Base-by-base conservation (phyloP, 2,797 vertebrate genomes). In the Enteromius treurensis region DNA sequence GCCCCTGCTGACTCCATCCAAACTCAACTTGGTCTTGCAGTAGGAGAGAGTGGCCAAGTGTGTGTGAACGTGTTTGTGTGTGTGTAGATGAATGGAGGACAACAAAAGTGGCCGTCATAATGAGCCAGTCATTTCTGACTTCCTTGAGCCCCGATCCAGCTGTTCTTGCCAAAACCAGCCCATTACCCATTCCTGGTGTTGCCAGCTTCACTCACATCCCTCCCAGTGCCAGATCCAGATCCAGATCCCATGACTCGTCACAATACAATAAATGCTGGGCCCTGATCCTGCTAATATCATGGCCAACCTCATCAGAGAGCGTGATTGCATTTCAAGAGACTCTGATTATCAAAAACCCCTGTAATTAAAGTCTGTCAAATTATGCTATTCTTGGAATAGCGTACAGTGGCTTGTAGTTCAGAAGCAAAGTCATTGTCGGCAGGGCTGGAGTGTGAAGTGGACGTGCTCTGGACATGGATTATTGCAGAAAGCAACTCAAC, bases 221-320 rank as follows among this genome's bases (percentile, higher is more conserved):
- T 81, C 60, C 79, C 79, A 7, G 62, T 79, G 74, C 80, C 79
- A 88, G 84, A 89, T 76, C 70, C 79, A 88, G 84, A 89, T 76
- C 70, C 87, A 85, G 53, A 83, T 69, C 51, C 78, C 84, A 83
- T 87, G 58, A 83, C 87, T 85, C 84, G 77, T 81, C 75, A 83
- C 88, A 91, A 89, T 87, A 6, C 80, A 89, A 90, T 89, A 89
- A 91, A 71, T 86, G 85, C 80, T 79, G 84, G 80, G 86, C 45
- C 23, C 23, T 19, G 42, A 45, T 84, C 42, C 19, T 49, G 45
- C 79, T 32, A 62, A 78, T 64, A 60, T 64, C 58, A 68, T 37
- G 13, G 26, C 58, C 58, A 75, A 40, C 64, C 55, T 80, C 64
- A 71, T 81, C 53, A 79, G n/a, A 71, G 79, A 60, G 65, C 70